Conservation (phyloP, 2,797 vertebrate species). For the Sylvia borin region DNA sequence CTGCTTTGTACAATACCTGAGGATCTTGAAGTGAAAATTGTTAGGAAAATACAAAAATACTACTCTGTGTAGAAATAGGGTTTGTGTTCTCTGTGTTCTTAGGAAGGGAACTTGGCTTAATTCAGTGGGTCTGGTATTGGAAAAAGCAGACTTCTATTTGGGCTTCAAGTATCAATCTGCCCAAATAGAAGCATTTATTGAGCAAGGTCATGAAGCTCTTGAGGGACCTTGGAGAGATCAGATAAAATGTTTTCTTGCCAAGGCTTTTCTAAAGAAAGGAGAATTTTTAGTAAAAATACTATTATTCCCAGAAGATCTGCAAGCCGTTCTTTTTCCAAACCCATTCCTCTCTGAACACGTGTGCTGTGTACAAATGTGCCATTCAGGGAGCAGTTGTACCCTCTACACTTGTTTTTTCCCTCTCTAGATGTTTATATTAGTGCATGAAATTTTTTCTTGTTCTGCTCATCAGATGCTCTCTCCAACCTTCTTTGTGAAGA, state of each 20-base stretch:
- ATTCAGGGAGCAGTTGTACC: background rate
- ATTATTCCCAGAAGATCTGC: background rate
- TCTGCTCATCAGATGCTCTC: background rate
- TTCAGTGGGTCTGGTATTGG: background rate
- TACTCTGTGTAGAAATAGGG: background rate
- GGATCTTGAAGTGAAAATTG: background rate
- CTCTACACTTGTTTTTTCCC: background rate
- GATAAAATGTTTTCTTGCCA: background rate
- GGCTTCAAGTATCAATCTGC: background rate
- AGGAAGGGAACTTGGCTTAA: background rate
- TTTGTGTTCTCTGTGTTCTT: background rate
- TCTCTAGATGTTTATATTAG: background rate
- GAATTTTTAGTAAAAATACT: background rate
- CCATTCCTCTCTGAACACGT: background rate
- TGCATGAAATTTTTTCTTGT: background rate
- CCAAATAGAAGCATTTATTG: background rate
- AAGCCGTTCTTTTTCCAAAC: background rate
- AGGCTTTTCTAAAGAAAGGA: slow-evolving; percentile 18
- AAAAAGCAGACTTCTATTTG: background rate
- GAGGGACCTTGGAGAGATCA: background rate
- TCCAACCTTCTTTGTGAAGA: background rate
- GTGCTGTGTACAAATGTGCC: background rate
- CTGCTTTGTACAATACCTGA: background rate
- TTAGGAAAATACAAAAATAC: slow-evolving; percentile 5
- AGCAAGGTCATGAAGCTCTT: slow-evolving; percentile 2